Percentiles rank a stretch among this genome's conserved stretches.
Evolutionary conservation across 2,797 vertebrate genomes (phyloP).

Genomic region (Enteromius trimaculatus): DNA sequence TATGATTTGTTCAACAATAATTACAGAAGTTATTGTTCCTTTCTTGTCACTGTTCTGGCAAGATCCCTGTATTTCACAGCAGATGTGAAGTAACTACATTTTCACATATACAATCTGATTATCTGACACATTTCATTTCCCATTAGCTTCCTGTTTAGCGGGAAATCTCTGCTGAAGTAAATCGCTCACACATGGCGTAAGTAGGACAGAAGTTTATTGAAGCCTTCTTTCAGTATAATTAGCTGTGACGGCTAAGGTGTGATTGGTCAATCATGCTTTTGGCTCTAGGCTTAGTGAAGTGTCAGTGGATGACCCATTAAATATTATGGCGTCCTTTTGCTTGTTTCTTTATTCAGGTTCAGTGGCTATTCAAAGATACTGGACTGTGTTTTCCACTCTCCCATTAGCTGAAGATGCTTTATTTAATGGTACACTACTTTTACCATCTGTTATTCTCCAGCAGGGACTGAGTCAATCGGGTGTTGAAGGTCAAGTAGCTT

Average conservation of each 20-base stretch:
- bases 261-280: background rate
- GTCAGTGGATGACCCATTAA: background rate
- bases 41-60: background rate
- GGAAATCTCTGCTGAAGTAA: background rate
- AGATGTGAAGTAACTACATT: conserved; percentile 8
- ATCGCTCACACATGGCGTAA: background rate
- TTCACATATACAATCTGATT: conserved; percentile 15
- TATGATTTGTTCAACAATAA: background rate
- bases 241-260: background rate
- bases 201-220: background rate
- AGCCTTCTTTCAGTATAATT: background rate
- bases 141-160: background rate
- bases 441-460: conserved; percentile 12
- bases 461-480: background rate
- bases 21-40: background rate
- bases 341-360: background rate
- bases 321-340: background rate
- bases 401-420: conserved; percentile 10
- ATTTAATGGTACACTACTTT: background rate
- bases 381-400: background rate
- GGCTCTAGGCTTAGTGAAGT: background rate
- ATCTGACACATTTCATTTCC: conserved; percentile 31
- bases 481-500: conserved; percentile 4
- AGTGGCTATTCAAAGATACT: background rate
- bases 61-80: background rate